phyloP scores from a whole-genome alignment of 2,113 vertebrate species.

The Sisor rabdophorus region DNA sequence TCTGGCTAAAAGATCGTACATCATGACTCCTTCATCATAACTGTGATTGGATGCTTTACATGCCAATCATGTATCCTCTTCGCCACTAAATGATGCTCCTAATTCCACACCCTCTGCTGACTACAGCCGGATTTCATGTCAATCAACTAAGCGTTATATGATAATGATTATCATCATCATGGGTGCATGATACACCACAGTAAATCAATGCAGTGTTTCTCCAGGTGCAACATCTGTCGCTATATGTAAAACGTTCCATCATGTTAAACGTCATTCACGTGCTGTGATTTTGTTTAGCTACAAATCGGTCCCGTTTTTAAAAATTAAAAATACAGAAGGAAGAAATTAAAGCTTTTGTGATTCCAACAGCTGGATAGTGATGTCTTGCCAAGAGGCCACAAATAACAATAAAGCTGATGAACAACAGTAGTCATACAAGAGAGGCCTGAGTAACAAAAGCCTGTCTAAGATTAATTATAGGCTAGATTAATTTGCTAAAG shows the following conservation, averaged over 20 bases:
- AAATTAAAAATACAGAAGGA: background rate
- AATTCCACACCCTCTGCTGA: no score
- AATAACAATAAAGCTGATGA: conserved; percentile 26
- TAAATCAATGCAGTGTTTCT: background rate
- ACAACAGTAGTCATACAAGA: conserved; percentile 6
- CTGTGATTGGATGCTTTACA: no score
- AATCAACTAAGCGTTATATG: background rate
- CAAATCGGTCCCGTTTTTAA: background rate
- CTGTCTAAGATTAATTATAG: conserved; percentile 31
- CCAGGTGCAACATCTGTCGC: background rate
- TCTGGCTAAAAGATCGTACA: no score
- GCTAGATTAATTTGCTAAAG: conserved; percentile 33
- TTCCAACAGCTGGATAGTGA: background rate
- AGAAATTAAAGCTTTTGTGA: background rate
- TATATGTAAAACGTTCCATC: background rate
- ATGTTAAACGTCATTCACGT: background rate
- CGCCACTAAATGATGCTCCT: no score
- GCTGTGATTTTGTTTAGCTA: background rate
- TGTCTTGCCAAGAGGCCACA: conserved; percentile 8
- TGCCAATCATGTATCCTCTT: no score
- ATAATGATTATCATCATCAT: no score
- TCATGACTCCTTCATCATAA: no score
- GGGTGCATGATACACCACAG: background rate
- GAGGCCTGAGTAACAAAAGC: conserved; percentile 16
- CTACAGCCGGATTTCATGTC: background rate